Base-by-base conservation (phyloP, 2,113 vertebrate species). In the Phrynosoma platyrhinos region DNA sequence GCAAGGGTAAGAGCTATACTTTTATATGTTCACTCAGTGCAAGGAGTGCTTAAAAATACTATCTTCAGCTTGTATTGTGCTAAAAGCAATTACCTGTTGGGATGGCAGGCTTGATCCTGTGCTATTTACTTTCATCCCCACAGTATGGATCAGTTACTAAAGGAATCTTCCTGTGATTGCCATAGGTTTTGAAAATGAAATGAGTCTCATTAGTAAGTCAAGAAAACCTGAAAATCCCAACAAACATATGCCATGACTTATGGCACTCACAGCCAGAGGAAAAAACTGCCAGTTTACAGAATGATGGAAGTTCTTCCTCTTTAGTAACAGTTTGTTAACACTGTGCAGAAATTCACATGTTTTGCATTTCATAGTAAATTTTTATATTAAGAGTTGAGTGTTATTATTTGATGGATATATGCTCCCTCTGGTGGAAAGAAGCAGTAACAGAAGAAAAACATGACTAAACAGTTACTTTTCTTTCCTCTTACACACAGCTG, bases 1-100 rank as follows among this genome's bases (percentile, higher is more conserved):
- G 98, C 98, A 21, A 96, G 97, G 96, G 98, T 99, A 97, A 98
- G 96, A 94, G 36, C 2, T 42, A 58, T 23, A 18, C 40, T 85
- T 68, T 74, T 55, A 25, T 5, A 5, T 53, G 40, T 64, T 83
- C 4, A 18, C 71, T 4, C 7, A 52, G 20, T 32, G 9, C 8
- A 9, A 84, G 27, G 53, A 71, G 40, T 36, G 69, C 36, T 42
- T 42, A 58, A 27, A 25, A 66, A 47, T 14, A 27, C 30, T 2
- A 79, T 64, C n/a, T 18, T 52, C 72, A 81, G 40, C 13, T 79
- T 89, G 36, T 40, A 30, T 32, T 66, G 1, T 84, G 47, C 18
- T 55, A 78, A 83, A 47, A 90, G 30, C n/a, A n/a, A 2, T 40
- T 42, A 66, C 64, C 27, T 79, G 32, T 40, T 84, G 47, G 30